These are phyloP conservation scores for Epizoanthus stellaris DNA, from an alignment of 92 coral and sea anemone species.

Conservation along the genomic window DNA sequence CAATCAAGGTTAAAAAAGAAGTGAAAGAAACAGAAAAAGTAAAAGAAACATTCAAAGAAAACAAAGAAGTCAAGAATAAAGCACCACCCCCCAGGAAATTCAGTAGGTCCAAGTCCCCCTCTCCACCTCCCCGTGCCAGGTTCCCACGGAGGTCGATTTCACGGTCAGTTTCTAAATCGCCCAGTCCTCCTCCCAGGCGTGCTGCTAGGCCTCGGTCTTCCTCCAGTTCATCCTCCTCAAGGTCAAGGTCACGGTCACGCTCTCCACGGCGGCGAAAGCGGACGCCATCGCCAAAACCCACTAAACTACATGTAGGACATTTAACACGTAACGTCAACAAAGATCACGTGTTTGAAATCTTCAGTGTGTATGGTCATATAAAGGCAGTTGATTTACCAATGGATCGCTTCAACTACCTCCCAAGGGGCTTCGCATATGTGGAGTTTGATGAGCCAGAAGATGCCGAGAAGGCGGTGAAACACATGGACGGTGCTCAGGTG, in stretches of 20 bases:
- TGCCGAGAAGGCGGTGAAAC: conserved; percentile 91
- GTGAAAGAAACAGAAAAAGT: conserved; percentile 75
- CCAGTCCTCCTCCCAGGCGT: conserved; percentile 69
- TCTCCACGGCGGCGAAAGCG: conserved; percentile 94
- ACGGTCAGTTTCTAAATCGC: conserved; percentile 79
- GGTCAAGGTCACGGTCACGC: conserved; percentile 77
- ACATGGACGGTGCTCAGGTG: conserved; percentile 99
- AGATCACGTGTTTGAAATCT: conserved; percentile 96
- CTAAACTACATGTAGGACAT: conserved; percentile 87
- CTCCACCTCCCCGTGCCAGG: conserved; percentile 74
- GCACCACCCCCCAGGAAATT: conserved; percentile 82
- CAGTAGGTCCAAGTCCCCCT: conserved; percentile 65
- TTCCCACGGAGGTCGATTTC: conserved; percentile 84
- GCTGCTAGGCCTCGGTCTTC: conserved; percentile 78
- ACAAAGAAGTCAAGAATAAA: conserved; percentile 75
- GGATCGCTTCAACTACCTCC: conserved; percentile 85
- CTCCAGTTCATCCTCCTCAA: conserved; percentile 83
- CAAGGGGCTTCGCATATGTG: conserved; percentile 94
- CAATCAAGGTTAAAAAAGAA: conserved; percentile 64
- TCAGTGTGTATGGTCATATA: conserved; percentile 95
- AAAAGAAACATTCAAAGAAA: conserved; percentile 70
- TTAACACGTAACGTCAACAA: conserved; percentile 93
- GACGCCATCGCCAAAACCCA: conserved; percentile 93
- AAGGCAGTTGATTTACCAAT: conserved; percentile 90
- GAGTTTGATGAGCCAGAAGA: conserved; percentile 88